Evolutionary conservation across 2,113 vertebrate species (phyloP), one percentile per base, ranked within the genome.

Genomic region (Prietella phreatophila): DNA sequence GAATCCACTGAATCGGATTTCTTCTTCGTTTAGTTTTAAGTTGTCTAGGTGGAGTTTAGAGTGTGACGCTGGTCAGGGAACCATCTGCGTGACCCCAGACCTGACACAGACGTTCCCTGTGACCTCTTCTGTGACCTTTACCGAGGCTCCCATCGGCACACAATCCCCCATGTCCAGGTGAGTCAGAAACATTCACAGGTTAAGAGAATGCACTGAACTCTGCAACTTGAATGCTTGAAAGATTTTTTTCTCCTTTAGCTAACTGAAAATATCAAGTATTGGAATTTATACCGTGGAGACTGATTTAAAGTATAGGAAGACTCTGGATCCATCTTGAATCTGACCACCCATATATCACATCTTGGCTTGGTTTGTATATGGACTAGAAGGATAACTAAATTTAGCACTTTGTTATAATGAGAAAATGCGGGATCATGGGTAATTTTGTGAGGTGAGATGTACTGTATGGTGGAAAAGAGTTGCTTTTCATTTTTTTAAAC

Each of bases 91-190:
- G 27, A 94, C 95, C 71, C 92, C 89, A 39, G 6, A 87, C 1
- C 88, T 92, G 69, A 91, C 89, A 42, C 94, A 94, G 90, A 85
- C 95, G 65, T 95, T 99, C 82, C 95, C 96, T 17, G 65, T 99
- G 89, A 95, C 96, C 1, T 96, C 94, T 1, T 96, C 97, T 0
- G 97, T 98, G 81, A 96, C 96, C 67, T 99, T 99, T 87, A 96
- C 94, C 86, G 91, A 96, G 86, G 92, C 97, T 50, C 96, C 95
- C 47, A 91, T 95, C 1, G 95, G 92, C 89, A 88, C 92, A 9
- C 94, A 94, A 20, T 63, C 69, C 71, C 95, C 95, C 1, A 91
- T 92, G 91, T 96, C 95, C 25, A 99, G 98, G 98, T 98, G 91
- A 81, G 75, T 53, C 39, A 13, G 42, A 67, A 78, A 73, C 60